Evolutionary conservation across 2,113 vertebrate genomes (phyloP).

Genomic region (Accipiter cooperii): DNA sequence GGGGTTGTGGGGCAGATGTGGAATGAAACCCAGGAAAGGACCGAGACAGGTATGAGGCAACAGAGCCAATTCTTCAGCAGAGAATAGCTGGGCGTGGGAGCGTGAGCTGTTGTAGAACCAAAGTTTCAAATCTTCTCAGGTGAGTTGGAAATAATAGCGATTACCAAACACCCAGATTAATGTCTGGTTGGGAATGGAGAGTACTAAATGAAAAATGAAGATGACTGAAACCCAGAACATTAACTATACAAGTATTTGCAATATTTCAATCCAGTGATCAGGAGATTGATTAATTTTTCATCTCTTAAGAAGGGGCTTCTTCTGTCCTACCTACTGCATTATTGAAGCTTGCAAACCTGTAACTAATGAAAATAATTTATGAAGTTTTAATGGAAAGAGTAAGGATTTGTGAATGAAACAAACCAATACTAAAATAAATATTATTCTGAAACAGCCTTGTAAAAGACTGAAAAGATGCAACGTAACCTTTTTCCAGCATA

Average conservation of each 20-base stretch:
- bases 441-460: background rate
- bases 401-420: background rate
- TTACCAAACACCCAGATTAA: background rate
- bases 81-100: background rate
- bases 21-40: background rate
- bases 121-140: background rate
- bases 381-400: background rate
- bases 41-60: background rate
- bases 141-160: background rate
- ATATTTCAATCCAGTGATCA: background rate
- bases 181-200: background rate
- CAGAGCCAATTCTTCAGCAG: background rate
- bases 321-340: background rate
- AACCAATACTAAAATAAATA: background rate
- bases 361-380: background rate
- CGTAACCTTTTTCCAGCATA: background rate
- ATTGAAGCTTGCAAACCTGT: background rate
- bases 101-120: background rate
- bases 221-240: background rate
- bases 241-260: background rate
- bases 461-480: background rate
- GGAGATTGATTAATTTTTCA: background rate
- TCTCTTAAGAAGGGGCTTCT: background rate
- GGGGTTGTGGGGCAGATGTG: background rate
- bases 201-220: background rate